Evolutionary conservation across 2,888 invertebrate species (phyloP), one percentile per base, ranked within the genome.

Genomic region (Lacanobia wlatinum): DNA sequence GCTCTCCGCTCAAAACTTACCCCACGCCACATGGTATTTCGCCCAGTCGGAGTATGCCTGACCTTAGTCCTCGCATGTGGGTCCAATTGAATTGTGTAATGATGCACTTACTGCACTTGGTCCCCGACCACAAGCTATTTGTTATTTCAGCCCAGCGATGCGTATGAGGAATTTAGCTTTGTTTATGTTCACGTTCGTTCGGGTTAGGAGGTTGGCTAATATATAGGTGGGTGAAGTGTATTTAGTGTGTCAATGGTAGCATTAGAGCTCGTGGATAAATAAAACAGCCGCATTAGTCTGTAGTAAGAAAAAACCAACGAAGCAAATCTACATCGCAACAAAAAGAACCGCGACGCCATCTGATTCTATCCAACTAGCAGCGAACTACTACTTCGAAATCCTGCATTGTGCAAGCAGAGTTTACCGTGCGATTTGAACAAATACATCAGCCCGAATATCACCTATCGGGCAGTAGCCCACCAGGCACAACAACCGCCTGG

Each of bases 11-110:
- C 21, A 8, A 61, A 3, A 5, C 62, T 85, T 77, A 67, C 0
- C 65, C 84, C 85, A 75, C 38, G 43, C 43, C 23, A 16, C 38
- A 40, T 61, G 34, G 18, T 62, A 66, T 77, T 82, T 68, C 69
- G 56, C 73, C 9, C 66, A 73, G 58, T 53, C 50, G 40, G 28
- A 73, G 74, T 81, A 75, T 75, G 78, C 76, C 78, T 87, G 90
- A 90, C 90, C 91, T 88, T 86, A 84, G 82, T 82, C 84, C 85
- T 84, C 81, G 71, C 92, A 92, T 90, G 82, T 91, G 92, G 86
- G 84, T 84, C 85, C 89, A 90, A 93, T 93, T 91, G 88, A 87
- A 89, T 87, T 88, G 84, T 86, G 79, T 80, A 86, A 82, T 76
- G 82, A 81, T 79, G 78, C 76, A 73, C 76, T 80, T 73, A 72